phyloP scores from a whole-genome alignment of 2,888 invertebrate genomes.

The Muscina levida region DNA sequence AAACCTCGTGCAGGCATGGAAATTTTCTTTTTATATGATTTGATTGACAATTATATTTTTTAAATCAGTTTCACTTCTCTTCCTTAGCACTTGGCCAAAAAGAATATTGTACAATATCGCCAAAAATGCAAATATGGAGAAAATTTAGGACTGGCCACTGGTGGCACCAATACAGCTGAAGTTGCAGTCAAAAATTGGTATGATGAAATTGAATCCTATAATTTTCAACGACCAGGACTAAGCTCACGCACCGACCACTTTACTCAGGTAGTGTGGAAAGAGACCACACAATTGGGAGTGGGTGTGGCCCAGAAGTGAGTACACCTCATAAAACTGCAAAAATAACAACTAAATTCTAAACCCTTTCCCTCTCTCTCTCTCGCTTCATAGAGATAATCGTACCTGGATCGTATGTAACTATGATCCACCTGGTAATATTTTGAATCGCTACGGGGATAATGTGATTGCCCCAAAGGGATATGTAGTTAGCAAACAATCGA shows the following conservation, averaged over 20 bases:
- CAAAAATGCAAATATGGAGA: conserved; percentile 90
- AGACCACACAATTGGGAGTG: conserved; percentile 87
- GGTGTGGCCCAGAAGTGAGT: conserved; percentile 83
- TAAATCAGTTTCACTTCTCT: too few relatives aligned
- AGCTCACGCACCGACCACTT: conserved; percentile 89
- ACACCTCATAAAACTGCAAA: background rate
- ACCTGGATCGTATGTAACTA: conserved; percentile 68
- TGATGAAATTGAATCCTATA: conserved; percentile 85
- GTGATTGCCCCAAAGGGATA: conserved; percentile 59
- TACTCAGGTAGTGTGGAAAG: conserved; percentile 91
- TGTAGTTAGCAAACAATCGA: conserved; percentile 13
- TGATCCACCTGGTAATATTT: conserved; percentile 67
- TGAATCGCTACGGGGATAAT: conserved; percentile 57
- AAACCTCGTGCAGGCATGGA: too few relatives aligned
- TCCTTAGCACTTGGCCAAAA: conserved; percentile 58
- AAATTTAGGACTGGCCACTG: conserved; percentile 89
- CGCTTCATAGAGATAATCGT: conserved; percentile 49
- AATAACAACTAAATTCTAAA: too few relatives aligned
- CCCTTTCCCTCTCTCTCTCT: background rate
- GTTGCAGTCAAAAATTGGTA: conserved; percentile 91
- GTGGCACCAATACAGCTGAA: conserved; percentile 84
- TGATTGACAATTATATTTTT: too few relatives aligned
- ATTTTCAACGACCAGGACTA: conserved; percentile 84
- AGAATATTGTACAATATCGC: conserved; percentile 81
- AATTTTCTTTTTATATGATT: too few relatives aligned